These are phyloP conservation scores for Erebia aethiops DNA, from an alignment of 2,888 invertebrate genomes.

Conservation along the genomic window DNA sequence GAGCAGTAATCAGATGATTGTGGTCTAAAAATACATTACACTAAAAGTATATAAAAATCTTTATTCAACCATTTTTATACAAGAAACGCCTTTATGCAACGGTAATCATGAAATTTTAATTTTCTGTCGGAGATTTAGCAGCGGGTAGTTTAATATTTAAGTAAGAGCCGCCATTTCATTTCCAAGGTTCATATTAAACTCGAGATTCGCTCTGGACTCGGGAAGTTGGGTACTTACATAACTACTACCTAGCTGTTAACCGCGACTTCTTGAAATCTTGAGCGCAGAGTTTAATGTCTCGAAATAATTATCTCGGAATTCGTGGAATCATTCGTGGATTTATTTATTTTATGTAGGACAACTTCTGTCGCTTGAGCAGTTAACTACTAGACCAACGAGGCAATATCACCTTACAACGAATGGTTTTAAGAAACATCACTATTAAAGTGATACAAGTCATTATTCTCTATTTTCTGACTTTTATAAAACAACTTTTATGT, in stretches of 20 bases:
- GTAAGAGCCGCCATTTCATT: constrained; percentile 33
- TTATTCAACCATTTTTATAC: neutral
- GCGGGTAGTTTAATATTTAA: constrained; percentile 32
- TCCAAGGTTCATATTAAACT: constrained; percentile 23
- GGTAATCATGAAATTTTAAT: constrained; percentile 37
- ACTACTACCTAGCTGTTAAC: constrained; percentile 11
- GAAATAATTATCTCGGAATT: neutral
- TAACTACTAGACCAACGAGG: no score
- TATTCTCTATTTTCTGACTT: no score
- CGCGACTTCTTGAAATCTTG: constrained; percentile 9
- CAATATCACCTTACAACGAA: no score
- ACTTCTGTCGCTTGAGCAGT: no score
- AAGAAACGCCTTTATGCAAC: constrained; percentile 36
- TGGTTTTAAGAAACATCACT: no score
- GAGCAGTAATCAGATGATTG: no score
- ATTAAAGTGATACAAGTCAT: no score
- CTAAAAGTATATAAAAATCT: neutral
- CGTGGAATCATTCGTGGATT: neutral
- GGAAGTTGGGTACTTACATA: constrained; percentile 17
- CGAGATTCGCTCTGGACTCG: constrained; percentile 25
- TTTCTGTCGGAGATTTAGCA: constrained; percentile 28
- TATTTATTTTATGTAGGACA: no score
- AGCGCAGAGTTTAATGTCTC: constrained; percentile 1
- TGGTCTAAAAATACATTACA: neutral
- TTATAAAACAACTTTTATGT: no score